Conservation (phyloP, 1,140 invertebrate genomes). For the Bombus impatiens region DNA sequence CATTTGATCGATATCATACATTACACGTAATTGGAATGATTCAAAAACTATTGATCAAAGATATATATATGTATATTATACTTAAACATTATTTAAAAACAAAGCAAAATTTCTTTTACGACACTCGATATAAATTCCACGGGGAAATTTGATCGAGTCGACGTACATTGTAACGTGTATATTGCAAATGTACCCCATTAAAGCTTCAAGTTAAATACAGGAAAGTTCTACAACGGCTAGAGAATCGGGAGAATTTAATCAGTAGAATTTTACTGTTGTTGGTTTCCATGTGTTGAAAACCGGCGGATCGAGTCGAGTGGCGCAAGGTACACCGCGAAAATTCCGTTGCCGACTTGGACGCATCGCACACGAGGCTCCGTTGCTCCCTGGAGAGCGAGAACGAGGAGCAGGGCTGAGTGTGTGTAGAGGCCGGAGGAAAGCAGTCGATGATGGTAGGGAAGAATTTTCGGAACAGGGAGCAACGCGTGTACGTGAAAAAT, state of each 20-base stretch:
- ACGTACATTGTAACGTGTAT: background rate
- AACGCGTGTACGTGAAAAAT: constrained; percentile 37
- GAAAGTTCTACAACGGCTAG: constrained; percentile 4
- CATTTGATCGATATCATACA: no score
- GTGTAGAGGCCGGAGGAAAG: background rate
- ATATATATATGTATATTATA: no score
- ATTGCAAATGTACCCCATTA: background rate
- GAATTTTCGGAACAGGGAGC: background rate
- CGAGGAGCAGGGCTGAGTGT: background rate
- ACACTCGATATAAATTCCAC: background rate
- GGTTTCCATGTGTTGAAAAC: background rate
- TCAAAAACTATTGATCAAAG: no score
- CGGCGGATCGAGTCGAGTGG: no score
- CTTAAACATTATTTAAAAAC: background rate
- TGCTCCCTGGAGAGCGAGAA: background rate
- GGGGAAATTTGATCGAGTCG: background rate
- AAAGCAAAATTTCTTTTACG: background rate
- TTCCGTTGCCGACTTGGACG: background rate
- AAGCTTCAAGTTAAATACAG: background rate
- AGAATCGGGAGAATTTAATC: constrained; percentile 13
- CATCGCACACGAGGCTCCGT: no score
- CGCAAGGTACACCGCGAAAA: background rate
- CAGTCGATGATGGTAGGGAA: background rate
- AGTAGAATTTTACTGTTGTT: background rate
- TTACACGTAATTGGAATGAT: no score